Percentiles rank a stretch among this genome's conserved stretches.
Evolutionary conservation across 2,888 invertebrate genomes (phyloP).

Genomic region (Dexiosoma caninum): DNA sequence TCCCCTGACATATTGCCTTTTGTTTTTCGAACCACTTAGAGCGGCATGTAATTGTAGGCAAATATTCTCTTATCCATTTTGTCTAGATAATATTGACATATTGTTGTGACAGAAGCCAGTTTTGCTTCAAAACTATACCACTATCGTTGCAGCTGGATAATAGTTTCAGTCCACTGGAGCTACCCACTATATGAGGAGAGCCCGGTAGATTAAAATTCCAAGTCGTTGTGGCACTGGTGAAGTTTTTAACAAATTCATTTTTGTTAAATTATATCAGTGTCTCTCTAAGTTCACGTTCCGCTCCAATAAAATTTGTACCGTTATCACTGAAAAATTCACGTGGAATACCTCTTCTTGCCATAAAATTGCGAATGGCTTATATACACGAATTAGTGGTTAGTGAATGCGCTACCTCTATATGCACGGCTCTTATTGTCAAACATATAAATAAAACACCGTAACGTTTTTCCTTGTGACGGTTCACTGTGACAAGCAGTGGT

Average conservation of each 20-base stretch:
- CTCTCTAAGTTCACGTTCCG: background rate
- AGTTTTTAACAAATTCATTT: background rate
- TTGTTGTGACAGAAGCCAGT: slow-evolving; percentile 24
- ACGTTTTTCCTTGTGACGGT: slow-evolving; percentile 21
- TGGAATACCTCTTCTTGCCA: slow-evolving; percentile 25
- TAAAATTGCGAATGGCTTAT: slow-evolving; percentile 23
- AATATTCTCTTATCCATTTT: slow-evolving; percentile 19
- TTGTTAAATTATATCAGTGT: background rate
- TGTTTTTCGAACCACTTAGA: slow-evolving; percentile 15
- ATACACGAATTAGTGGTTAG: slow-evolving; percentile 12
- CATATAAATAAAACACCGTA: slow-evolving; percentile 59
- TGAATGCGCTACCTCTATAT: background rate
- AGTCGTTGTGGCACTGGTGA: background rate
- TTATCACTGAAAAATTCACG: background rate
- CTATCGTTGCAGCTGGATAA: background rate
- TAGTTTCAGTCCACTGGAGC: background rate
- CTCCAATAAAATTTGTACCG: background rate
- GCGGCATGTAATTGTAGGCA: slow-evolving; percentile 16
- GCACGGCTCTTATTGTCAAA: too few species aligned
- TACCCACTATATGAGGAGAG: background rate
- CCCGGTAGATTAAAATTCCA: background rate
- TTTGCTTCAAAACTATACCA: background rate
- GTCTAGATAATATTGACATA: slow-evolving; percentile 17
- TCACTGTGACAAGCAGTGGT: slow-evolving; percentile 15
- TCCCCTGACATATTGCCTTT: too few species aligned